phyloP scores from a whole-genome alignment of 1,140 invertebrate species.

The Anastrepha ludens region DNA sequence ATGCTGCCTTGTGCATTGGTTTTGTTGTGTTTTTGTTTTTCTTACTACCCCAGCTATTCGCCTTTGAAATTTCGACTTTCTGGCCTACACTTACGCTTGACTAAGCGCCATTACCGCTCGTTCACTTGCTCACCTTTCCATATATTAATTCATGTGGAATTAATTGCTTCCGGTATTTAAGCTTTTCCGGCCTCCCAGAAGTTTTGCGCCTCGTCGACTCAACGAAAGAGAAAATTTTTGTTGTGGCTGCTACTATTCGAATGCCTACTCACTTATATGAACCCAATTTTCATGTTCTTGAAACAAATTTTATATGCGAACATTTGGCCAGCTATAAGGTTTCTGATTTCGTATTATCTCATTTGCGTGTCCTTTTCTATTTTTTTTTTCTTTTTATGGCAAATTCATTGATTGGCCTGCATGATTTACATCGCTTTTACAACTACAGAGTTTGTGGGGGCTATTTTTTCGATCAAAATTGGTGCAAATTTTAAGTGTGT shows the following conservation, averaged over 20 bases:
- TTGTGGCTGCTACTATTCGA: constrained; percentile 19
- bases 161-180: constrained; percentile 74
- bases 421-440: neutral
- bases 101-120: constrained; percentile 19
- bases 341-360: neutral
- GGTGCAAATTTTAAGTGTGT: constrained; percentile 17
- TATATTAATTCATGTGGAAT: constrained; percentile 75
- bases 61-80: constrained; percentile 17
- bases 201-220: neutral
- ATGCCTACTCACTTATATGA: neutral
- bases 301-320: neutral
- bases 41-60: neutral
- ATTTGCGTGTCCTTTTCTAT: constrained; percentile 43
- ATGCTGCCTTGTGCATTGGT: no score
- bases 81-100: constrained; percentile 48
- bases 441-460: neutral
- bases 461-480: constrained; percentile 15
- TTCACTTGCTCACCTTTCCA: constrained; percentile 58
- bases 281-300: neutral
- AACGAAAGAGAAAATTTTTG: neutral
- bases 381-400: constrained; percentile 49
- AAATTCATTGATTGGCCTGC: constrained; percentile 65
- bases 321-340: constrained; percentile 11
- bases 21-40: neutral
- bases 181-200: constrained; percentile 65